Conservation (phyloP, 2,888 invertebrate genomes). For the Strigamia crassipes region DNA sequence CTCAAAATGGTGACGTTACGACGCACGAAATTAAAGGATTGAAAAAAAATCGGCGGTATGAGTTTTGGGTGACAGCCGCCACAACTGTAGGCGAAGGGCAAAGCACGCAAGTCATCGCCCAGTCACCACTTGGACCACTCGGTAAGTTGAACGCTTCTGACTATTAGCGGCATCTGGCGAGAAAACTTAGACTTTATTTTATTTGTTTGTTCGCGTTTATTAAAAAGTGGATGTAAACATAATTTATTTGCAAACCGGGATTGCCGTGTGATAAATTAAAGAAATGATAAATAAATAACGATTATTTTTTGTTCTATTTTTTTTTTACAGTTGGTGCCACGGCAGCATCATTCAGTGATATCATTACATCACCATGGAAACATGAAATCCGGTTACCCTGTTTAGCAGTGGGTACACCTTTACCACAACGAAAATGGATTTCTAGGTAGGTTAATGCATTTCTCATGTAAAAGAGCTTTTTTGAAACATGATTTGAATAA, state of each 20-base stretch:
- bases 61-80: conserved; percentile 49
- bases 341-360: conserved; percentile 48
- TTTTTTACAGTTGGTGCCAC: conserved; percentile 49
- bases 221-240: background rate
- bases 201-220: background rate
- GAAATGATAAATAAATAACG: background rate
- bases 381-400: conserved; percentile 47
- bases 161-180: background rate
- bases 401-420: conserved; percentile 48
- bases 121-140: conserved; percentile 47
- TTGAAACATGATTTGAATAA: background rate
- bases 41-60: conserved; percentile 47
- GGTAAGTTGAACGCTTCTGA: conserved; percentile 46
- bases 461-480: conserved; percentile 4
- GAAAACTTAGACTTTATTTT: background rate
- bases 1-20: conserved; percentile 20
- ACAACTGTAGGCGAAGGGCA: conserved; percentile 49
- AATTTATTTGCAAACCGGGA: background rate
- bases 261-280: background rate
- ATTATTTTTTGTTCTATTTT: background rate
- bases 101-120: conserved; percentile 45
- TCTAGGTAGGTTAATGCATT: conserved; percentile 46
- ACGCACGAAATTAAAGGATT: conserved; percentile 47
- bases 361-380: conserved; percentile 49
- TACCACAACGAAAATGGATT: conserved; percentile 48